Conservation (phyloP, 2,888 invertebrate species). For the Heteromurus nitidus region DNA sequence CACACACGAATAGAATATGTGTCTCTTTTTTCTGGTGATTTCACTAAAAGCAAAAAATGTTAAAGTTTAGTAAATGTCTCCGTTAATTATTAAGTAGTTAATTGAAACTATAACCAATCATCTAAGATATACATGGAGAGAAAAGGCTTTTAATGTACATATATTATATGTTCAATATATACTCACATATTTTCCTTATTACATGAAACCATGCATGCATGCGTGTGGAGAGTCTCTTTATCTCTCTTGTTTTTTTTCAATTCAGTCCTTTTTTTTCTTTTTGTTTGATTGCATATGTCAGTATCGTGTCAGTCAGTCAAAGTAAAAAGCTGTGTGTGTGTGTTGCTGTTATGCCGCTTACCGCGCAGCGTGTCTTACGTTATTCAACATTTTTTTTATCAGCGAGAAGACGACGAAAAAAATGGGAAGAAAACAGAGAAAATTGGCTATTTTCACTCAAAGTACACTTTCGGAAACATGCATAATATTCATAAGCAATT, state of each 20-base stretch:
- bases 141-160: neutral
- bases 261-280: slow-evolving; percentile 9
- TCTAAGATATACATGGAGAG: slow-evolving; percentile 1
- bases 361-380: slow-evolving; percentile 30
- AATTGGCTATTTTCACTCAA: slow-evolving; percentile 48
- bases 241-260: slow-evolving; percentile 38
- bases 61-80: slow-evolving; percentile 22
- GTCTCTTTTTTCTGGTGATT: slow-evolving; percentile 31
- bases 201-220: slow-evolving; percentile 52
- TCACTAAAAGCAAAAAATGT: slow-evolving; percentile 49
- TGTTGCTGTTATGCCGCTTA: too few relatives aligned
- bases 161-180: neutral
- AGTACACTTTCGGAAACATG: slow-evolving; percentile 39
- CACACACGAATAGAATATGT: slow-evolving; percentile 17
- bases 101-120: slow-evolving; percentile 48
- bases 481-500: slow-evolving; percentile 61
- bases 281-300: slow-evolving; percentile 60
- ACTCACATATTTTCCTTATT: slow-evolving; percentile 1
- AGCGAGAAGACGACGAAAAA: slow-evolving; percentile 22
- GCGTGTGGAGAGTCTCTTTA: slow-evolving; percentile 43
- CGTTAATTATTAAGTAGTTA: slow-evolving; percentile 54
- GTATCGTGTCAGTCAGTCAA: slow-evolving; percentile 30
- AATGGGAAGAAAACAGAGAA: slow-evolving; percentile 27
- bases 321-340: slow-evolving; percentile 24
- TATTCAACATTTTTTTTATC: slow-evolving; percentile 48